These are phyloP conservation scores for Trichogramma dendrolimi DNA, from an alignment of 2,888 invertebrate species.

Conservation along the genomic window DNA sequence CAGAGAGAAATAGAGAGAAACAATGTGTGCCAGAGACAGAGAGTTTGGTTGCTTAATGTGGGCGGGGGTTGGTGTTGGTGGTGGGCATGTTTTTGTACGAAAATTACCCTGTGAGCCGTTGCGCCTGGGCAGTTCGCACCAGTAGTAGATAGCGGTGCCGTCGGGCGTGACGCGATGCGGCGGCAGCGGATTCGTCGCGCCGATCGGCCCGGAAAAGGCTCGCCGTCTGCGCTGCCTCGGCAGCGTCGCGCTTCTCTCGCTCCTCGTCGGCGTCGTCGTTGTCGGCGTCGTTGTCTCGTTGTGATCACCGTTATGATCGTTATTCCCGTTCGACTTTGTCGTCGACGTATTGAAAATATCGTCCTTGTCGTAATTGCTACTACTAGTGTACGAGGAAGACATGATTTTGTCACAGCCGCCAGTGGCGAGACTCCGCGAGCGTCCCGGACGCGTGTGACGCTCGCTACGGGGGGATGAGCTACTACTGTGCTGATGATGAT, in stretches of 20 bases:
- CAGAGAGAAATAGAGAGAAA: background rate
- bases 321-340: background rate
- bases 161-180: slow-evolving; percentile 76
- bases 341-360: slow-evolving; percentile 1
- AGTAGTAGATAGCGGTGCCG: slow-evolving; percentile 81
- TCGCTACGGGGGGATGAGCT: background rate
- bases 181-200: slow-evolving; percentile 54
- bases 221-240: slow-evolving; percentile 44
- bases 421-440: slow-evolving; percentile 32
- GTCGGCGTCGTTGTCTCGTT: background rate
- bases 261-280: slow-evolving; percentile 18
- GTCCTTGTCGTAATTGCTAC: slow-evolving; percentile 21
- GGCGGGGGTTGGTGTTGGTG: background rate
- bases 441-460: slow-evolving; percentile 25
- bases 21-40: background rate
- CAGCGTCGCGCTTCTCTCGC: slow-evolving; percentile 43
- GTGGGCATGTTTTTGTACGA: background rate
- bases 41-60: too few relatives aligned
- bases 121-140: slow-evolving; percentile 72
- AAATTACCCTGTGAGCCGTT: slow-evolving; percentile 51
- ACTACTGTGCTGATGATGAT: background rate
- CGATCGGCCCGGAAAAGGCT: slow-evolving; percentile 44
- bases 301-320: background rate
- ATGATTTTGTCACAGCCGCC: slow-evolving; percentile 39
- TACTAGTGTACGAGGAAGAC: slow-evolving; percentile 35